Conservation (phyloP, 2,113 vertebrate genomes). For the Urocitellus parryii region DNA sequence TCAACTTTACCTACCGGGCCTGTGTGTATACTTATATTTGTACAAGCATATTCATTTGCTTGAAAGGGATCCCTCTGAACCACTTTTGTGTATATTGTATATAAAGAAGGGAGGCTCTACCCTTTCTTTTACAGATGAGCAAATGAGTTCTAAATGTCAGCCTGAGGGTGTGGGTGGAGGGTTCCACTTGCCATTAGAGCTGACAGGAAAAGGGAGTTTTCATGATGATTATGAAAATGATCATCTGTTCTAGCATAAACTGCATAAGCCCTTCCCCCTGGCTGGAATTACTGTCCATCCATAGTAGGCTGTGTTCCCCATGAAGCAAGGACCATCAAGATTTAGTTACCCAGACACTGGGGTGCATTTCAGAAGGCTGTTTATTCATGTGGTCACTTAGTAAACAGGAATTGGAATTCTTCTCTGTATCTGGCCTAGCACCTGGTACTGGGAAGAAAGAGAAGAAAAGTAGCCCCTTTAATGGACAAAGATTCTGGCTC, state of each 20-base stretch:
- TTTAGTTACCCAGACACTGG: background rate
- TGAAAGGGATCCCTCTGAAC: background rate
- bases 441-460: background rate
- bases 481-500: background rate
- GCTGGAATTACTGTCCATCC: background rate
- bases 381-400: background rate
- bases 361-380: background rate
- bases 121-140: background rate
- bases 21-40: background rate
- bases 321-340: background rate
- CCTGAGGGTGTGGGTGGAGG: background rate
- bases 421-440: background rate
- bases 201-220: background rate
- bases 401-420: background rate
- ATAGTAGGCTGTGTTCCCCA: no score
- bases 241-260: background rate
- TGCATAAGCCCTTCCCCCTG: background rate
- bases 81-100: no score
- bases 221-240: background rate
- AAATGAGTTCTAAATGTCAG: background rate
- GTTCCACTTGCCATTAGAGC: background rate
- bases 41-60: background rate
- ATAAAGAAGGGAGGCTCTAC: background rate
- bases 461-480: background rate
- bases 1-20: background rate